These are phyloP conservation scores for Sphyrna mokarran DNA, from an alignment of 2,113 vertebrate genomes.

Conservation along the genomic window DNA sequence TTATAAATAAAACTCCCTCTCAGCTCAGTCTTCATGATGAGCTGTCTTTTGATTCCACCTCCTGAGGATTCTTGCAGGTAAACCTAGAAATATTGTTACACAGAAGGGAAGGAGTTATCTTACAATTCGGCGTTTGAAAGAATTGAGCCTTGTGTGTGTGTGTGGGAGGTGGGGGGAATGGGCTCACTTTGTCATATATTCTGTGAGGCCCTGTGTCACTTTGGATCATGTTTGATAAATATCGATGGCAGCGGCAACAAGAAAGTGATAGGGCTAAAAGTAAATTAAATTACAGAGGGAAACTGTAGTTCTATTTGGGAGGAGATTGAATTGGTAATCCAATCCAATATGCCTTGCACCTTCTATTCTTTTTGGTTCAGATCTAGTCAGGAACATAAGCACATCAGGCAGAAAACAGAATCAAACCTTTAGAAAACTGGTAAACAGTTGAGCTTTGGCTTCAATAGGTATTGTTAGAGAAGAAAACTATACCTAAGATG, in stretches of 20 bases:
- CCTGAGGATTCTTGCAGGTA: neutral
- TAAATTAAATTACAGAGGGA: neutral
- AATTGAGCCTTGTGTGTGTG: neutral
- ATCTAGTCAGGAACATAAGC: neutral
- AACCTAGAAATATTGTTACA: neutral
- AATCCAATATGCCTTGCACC: neutral
- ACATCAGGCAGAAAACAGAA: neutral
- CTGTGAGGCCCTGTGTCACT: neutral
- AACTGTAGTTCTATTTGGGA: neutral
- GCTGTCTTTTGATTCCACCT: neutral
- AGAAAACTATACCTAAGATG: neutral
- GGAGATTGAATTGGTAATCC: neutral
- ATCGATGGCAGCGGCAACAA: neutral
- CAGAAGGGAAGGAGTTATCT: neutral
- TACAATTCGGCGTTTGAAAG: neutral
- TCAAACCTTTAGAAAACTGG: neutral
- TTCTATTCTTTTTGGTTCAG: neutral
- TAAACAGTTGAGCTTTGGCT: neutral
- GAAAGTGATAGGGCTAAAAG: neutral
- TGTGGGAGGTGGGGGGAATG: too few species aligned
- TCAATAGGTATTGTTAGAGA: neutral
- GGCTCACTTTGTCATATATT: neutral
- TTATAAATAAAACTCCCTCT: constrained; percentile 40
- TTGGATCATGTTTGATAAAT: neutral
- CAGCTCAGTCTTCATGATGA: constrained; percentile 7